Evolutionary conservation across 2,113 vertebrate species (phyloP), one percentile per base, ranked within the genome.

Genomic region (Cynoglossus semilaevis): DNA sequence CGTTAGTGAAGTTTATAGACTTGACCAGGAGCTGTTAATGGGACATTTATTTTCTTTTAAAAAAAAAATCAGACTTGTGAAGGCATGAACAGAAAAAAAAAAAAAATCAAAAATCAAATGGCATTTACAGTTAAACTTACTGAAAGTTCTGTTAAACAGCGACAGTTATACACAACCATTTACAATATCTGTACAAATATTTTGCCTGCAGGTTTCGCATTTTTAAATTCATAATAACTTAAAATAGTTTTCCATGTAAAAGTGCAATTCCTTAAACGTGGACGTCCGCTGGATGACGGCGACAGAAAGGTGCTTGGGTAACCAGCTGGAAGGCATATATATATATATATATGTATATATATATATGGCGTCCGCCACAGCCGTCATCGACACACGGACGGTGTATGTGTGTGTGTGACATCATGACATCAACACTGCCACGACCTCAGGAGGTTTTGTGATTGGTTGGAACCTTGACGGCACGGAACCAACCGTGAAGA

Each of bases 231-330:
- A 78, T 84, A 92, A 91, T 92, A 91, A 92, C 86, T 92, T 91
- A 91, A 91, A 91, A 91, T 85, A 72, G 78, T 87, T 88, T 88
- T 86, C 80, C 89, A 84, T 84, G 87, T 87, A 88, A 92, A 91
- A 91, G 90, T 92, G 91, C 91, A 92, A 91, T 89, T 90, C 87
- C 83, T 77, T 77, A 83, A 43, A 80, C 42, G 67, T 80, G 79
- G 77, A 84, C 76, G 73, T 83, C 73, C 70, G 79, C 74, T 76
- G 85, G 76, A 88, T 73, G 71, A 71, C 70, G 70, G 77, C 41
- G 46, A 81, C 72, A 52, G 51, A 6, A 29, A 29, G 22, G 22
- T n/a, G n/a, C n/a, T n/a, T n/a, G n/a, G n/a, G n/a, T n/a, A n/a
- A n/a, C n/a, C n/a, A n/a, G n/a, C n/a, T n/a, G n/a, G n/a, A n/a